phyloP scores from a whole-genome alignment of 2,113 vertebrate genomes.

The Colossoma macropomum region DNA sequence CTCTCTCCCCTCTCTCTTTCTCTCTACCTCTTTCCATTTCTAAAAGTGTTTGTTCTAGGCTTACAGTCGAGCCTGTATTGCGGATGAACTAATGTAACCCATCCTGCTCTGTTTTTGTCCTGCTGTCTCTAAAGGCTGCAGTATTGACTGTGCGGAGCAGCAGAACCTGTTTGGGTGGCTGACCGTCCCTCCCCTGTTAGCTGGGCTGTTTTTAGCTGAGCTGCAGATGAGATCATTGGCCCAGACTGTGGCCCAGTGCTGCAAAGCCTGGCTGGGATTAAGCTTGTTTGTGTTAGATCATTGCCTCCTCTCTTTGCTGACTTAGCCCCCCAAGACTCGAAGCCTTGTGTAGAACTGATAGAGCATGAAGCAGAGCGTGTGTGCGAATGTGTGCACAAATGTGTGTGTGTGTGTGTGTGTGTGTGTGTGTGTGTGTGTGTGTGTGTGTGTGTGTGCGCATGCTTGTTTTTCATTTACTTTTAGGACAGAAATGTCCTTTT shows the following conservation, averaged over 20 bases:
- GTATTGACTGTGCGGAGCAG: conserved; percentile 19
- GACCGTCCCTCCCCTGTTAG: conserved; percentile 11
- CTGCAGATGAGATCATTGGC: conserved; percentile 63
- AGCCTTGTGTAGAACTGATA: conserved; percentile 57
- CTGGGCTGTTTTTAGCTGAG: conserved; percentile 47
- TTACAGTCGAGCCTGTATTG: not conserved
- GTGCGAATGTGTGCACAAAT: not conserved
- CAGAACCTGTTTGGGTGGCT: conserved; percentile 43
- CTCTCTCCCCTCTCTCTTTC: not conserved
- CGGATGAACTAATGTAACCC: conserved; percentile 22
- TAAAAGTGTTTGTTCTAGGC: not conserved
- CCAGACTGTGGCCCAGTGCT: conserved; percentile 52
- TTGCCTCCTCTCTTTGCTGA: conserved; percentile 62
- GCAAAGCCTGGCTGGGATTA: conserved; percentile 60
- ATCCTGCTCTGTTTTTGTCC: not conserved
- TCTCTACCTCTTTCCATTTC: not conserved
- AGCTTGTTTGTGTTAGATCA: conserved; percentile 67
- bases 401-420: too few species aligned
- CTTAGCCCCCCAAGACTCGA: conserved; percentile 46
- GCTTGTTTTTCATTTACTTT: too few species aligned
- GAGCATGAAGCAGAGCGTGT: conserved; percentile 37
- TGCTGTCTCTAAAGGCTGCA: not conserved
- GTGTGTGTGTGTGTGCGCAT: too few species aligned
- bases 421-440: too few species aligned
- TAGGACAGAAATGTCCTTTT: too few species aligned